Conservation (phyloP, 2,113 vertebrate genomes). For the Clarias macrocephalus region DNA sequence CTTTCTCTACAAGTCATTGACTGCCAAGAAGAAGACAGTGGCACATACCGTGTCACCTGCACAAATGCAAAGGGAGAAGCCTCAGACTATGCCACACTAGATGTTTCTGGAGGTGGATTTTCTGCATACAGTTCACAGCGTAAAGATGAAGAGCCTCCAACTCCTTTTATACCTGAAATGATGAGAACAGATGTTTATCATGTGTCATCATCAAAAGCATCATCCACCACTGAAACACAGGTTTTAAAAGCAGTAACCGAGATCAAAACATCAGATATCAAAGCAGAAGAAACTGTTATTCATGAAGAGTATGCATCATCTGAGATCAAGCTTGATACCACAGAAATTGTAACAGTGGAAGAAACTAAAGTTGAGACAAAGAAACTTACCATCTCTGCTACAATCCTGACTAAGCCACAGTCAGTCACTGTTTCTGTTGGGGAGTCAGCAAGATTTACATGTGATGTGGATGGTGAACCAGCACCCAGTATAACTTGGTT, state of each 20-base stretch:
- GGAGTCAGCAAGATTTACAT: conserved; percentile 84
- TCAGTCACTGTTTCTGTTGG: conserved; percentile 88
- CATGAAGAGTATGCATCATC: conserved; percentile 72
- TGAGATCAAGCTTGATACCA: conserved; percentile 69
- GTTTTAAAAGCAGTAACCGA: conserved; percentile 68
- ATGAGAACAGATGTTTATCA: conserved; percentile 87
- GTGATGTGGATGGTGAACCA: conserved; percentile 92
- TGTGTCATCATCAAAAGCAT: conserved; percentile 82
- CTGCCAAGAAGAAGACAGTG: conserved; percentile 87
- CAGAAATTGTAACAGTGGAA: conserved; percentile 66
- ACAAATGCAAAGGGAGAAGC: conserved; percentile 91
- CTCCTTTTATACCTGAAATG: conserved; percentile 80
- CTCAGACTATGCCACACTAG: conserved; percentile 92
- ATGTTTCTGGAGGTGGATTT: conserved; percentile 85
- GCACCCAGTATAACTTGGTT: conserved; percentile 86
- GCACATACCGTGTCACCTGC: conserved; percentile 90
- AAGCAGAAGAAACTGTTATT: conserved; percentile 59
- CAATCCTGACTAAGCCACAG: conserved; percentile 85
- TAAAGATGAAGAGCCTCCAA: conserved; percentile 86
- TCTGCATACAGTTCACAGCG: conserved; percentile 80
- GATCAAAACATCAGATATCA: conserved; percentile 44
- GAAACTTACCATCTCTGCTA: conserved; percentile 78
- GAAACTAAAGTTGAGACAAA: conserved; percentile 64
- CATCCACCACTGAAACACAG: conserved; percentile 75
- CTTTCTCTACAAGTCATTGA: conserved; percentile 87